Conservation (phyloP, 2,113 vertebrate genomes). For the Coregonus clupeaformis region DNA sequence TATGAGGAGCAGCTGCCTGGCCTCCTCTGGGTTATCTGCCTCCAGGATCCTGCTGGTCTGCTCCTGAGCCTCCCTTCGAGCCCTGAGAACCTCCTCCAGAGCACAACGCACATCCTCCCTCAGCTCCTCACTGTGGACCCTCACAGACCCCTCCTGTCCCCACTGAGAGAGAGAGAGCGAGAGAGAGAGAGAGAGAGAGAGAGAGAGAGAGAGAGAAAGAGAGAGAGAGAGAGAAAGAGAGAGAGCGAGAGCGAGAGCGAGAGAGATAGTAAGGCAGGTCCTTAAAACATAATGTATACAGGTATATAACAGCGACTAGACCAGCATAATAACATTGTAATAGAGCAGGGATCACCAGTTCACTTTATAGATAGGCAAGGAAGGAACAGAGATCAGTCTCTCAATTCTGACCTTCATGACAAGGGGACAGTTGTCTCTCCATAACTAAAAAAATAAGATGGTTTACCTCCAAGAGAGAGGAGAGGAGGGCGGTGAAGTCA, state of each 20-base stretch:
- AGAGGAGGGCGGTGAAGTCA: constrained; percentile 75
- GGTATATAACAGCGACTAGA: neutral
- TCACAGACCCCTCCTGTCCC: constrained; percentile 75
- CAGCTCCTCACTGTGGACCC: constrained; percentile 81
- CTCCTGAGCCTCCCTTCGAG: constrained; percentile 78
- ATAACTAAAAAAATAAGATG: neutral
- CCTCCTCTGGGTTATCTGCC: constrained; percentile 82
- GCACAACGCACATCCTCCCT: constrained; percentile 79
- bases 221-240: neutral
- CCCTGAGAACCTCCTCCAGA: constrained; percentile 80
- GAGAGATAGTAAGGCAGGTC: neutral
- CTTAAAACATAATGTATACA: too few relatives aligned
- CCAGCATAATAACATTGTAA: neutral
- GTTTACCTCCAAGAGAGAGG: constrained; percentile 83
- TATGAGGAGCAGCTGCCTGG: constrained; percentile 84
- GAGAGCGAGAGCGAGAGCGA: neutral
- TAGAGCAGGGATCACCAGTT: neutral
- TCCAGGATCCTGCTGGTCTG: constrained; percentile 81
- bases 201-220: neutral
- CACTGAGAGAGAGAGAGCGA: constrained; percentile 60
- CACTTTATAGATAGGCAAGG: too few relatives aligned
- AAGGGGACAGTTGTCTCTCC: neutral
- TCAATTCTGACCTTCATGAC: neutral
- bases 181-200: neutral
- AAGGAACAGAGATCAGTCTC: too few relatives aligned